A percentile compares a stretch with the other conserved stretches of the same genome.
These are phyloP conservation scores for Tetragonula carbonaria DNA, from an alignment of 2,888 invertebrate species.

Conservation along the genomic window DNA sequence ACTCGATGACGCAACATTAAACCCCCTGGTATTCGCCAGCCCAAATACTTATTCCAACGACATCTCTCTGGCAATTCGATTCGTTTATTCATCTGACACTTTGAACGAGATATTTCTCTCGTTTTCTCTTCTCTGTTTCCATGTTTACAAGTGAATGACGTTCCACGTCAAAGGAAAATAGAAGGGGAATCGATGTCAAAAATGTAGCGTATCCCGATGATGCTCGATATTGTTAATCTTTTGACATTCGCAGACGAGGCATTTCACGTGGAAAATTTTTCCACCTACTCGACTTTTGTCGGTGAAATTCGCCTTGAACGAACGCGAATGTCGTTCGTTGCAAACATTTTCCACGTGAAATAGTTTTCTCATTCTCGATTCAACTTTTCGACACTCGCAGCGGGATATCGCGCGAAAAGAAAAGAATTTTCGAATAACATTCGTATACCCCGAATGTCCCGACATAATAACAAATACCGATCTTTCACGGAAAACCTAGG, in stretches of 20 bases:
- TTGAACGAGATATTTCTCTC: neutral
- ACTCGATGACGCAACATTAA: constrained; percentile 19
- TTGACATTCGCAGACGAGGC: neutral
- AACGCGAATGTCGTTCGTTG: neutral
- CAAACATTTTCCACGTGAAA: neutral
- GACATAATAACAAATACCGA: no score
- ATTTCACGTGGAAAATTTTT: neutral
- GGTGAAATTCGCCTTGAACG: neutral
- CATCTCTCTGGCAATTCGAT: neutral
- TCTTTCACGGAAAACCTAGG: no score
- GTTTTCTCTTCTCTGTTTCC: neutral
- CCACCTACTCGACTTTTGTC: neutral
- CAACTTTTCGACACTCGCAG: neutral
- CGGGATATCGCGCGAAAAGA: neutral
- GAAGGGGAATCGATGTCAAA: neutral
- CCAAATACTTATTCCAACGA: neutral
- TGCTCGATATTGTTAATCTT: neutral
- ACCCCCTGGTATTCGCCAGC: neutral
- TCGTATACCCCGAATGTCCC: no score
- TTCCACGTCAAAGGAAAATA: neutral
- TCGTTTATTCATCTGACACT: neutral
- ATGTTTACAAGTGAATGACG: neutral
- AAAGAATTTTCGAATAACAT: neutral
- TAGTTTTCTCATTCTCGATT: neutral
- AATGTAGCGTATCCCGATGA: neutral